Base-by-base conservation (phyloP, 2,797 vertebrate species). In the Parauchenoglanis punctatus region DNA sequence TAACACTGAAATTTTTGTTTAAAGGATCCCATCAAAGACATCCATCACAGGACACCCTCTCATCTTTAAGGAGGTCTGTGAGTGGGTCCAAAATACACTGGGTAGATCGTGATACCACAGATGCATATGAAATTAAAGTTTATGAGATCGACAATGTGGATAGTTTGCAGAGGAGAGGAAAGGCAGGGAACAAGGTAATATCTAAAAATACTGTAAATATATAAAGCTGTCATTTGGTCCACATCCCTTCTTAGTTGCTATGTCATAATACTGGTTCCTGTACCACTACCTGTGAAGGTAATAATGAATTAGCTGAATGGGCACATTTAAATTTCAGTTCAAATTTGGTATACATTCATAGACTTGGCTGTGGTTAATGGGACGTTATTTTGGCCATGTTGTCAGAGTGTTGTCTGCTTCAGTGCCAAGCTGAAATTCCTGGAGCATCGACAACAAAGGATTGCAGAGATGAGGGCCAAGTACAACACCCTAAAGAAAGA, bases 121-220 rank as follows among this genome's bases (percentile, higher is more conserved):
- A 99, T 52, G 96, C 97, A 81, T 99, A 97, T 68, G 97, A 97
- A 95, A 97, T 99, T 90, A 99, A 98, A 91, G 97, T 99, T 80
- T 99, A 99, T 84, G 98, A 99, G 90, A 98, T 99, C 20, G 98
- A 99, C 83, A 96, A 97, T 6, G 96, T 97, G 90, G 96, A 98
- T 90, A 95, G 96, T 88, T 96, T 97, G 84, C 98, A 99, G 93
- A 95, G 96, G 89, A 96, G 97, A 92, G 95, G 97, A 91, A 96
- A 95, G 73, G 96, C 93, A 85, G 93, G 93, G 89, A 95, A 94
- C 95, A 97, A 97, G 96, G 97, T 98, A 93, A 95, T 40, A 81
- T 77, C 72, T 63, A 59, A 77, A 56, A 56, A 75, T 40, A 28
- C 23, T 59, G 20, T 72, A 85, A 54, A 56, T 65, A 67, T 58